Conservation (phyloP, 1,140 invertebrate genomes). For the Musca domestica region DNA sequence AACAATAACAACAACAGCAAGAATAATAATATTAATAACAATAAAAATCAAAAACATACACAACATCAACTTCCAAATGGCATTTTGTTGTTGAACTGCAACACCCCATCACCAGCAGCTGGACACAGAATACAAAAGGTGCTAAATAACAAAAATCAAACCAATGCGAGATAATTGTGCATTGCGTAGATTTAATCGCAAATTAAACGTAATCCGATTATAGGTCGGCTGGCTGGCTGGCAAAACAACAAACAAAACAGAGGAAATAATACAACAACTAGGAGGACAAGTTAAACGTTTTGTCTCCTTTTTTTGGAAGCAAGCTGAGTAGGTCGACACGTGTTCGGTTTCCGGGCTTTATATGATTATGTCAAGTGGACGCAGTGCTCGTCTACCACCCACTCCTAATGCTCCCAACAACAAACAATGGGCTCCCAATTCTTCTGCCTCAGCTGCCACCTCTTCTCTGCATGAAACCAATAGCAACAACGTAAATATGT, state of each 20-base stretch:
- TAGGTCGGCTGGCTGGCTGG: too few relatives aligned
- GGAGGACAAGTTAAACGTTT: neutral
- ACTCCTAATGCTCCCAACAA: conserved; percentile 47
- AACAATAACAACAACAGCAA: too few relatives aligned
- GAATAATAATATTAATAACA: too few relatives aligned
- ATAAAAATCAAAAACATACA: too few relatives aligned
- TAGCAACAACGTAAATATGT: conserved; percentile 45
- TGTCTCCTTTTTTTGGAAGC: neutral
- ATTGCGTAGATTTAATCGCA: too few relatives aligned
- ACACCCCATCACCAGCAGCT: too few relatives aligned
- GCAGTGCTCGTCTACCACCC: conserved; percentile 51
- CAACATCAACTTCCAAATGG: too few relatives aligned
- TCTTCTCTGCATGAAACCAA: conserved; percentile 38
- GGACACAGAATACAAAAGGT: too few relatives aligned
- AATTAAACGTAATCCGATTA: too few relatives aligned
- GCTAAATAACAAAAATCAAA: too few relatives aligned
- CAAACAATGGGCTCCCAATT: conserved; percentile 24
- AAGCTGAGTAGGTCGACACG: neutral
- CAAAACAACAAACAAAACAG: neutral
- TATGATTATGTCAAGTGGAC: conserved; percentile 51
- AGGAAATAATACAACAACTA: neutral
- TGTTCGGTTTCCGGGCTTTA: neutral
- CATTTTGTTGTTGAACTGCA: too few relatives aligned
- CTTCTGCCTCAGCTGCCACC: conserved; percentile 28
- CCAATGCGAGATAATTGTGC: too few relatives aligned